Evolutionary conservation across 2,797 vertebrate genomes (phyloP).

Genomic region (Siniperca scherzeri): DNA sequence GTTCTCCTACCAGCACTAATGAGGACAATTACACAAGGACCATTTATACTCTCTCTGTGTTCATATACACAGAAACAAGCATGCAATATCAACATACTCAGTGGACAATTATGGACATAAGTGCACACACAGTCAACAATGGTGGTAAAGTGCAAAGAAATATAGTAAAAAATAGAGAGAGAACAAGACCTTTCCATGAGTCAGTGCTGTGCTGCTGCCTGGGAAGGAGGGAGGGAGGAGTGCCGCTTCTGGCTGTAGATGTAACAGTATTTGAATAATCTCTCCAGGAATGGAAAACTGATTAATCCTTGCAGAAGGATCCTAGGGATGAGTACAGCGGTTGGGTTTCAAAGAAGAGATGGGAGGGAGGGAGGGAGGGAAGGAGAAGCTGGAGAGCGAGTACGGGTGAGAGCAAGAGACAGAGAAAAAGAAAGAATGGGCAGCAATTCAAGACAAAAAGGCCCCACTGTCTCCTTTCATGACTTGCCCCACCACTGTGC

Average conservation of each 20-base stretch:
- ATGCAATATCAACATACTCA: slow-evolving; percentile 17
- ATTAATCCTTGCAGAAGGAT: slow-evolving; percentile 83
- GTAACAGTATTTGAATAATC: slow-evolving; percentile 84
- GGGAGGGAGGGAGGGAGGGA: slow-evolving; percentile 30
- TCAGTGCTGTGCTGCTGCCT: slow-evolving; percentile 8
- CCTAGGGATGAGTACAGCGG: slow-evolving; percentile 74
- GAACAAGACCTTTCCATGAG: slow-evolving; percentile 15
- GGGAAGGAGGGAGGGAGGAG: slow-evolving; percentile 35
- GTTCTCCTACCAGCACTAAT: slow-evolving; percentile 63
- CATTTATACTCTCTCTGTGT: slow-evolving; percentile 42
- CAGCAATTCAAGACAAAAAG: slow-evolving; percentile 57
- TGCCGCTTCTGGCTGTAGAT: slow-evolving; percentile 67
- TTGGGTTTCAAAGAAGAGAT: slow-evolving; percentile 61
- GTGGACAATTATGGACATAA: slow-evolving; percentile 17
- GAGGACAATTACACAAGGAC: slow-evolving; percentile 71
- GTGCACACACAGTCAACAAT: background rate
- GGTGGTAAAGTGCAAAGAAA: background rate
- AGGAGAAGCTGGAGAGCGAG: slow-evolving; percentile 8
- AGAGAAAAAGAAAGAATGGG: slow-evolving; percentile 36
- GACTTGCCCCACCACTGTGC: slow-evolving; percentile 40
- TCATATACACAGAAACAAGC: slow-evolving; percentile 30
- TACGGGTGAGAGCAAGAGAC: slow-evolving; percentile 41
- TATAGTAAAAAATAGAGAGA: background rate
- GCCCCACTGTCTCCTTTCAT: slow-evolving; percentile 56
- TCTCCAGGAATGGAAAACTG: slow-evolving; percentile 85